Conservation (phyloP, 1,140 invertebrate species). For the Neodiprion fabricii region DNA sequence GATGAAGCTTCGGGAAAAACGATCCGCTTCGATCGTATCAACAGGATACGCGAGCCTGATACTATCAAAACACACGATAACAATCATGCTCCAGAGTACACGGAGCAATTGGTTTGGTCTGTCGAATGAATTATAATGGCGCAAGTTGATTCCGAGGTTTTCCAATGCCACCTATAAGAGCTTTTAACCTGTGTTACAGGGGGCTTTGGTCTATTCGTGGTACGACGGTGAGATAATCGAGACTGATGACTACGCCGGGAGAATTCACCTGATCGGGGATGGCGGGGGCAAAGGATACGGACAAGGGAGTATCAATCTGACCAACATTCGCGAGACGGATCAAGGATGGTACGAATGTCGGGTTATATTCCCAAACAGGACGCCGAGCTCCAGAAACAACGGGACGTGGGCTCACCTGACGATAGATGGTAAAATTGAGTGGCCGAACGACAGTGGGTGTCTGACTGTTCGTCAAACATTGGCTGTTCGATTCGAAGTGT, state of each 20-base stretch:
- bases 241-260: slow-evolving; percentile 75
- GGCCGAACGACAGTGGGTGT: not conserved
- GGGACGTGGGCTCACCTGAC: slow-evolving; percentile 88
- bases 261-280: slow-evolving; percentile 70
- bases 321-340: slow-evolving; percentile 87
- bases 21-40: too few relatives aligned
- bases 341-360: slow-evolving; percentile 92
- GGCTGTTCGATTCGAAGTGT: not conserved
- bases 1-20: too few relatives aligned
- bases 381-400: slow-evolving; percentile 81
- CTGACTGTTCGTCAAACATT: not conserved
- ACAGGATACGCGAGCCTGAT: too few relatives aligned
- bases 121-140: too few relatives aligned
- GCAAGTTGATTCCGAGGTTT: too few relatives aligned
- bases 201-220: slow-evolving; percentile 78
- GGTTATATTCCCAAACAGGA: slow-evolving; percentile 86
- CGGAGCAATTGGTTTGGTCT: too few relatives aligned
- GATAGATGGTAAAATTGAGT: slow-evolving; percentile 75
- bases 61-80: too few relatives aligned
- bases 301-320: slow-evolving; percentile 85
- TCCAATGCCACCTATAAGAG: not conserved
- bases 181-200: slow-evolving; percentile 61
- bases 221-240: slow-evolving; percentile 75
- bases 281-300: slow-evolving; percentile 64
- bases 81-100: too few relatives aligned